Evolutionary conservation across 2,797 vertebrate genomes (phyloP).

Genomic region (Malacoctenus gilli): DNA sequence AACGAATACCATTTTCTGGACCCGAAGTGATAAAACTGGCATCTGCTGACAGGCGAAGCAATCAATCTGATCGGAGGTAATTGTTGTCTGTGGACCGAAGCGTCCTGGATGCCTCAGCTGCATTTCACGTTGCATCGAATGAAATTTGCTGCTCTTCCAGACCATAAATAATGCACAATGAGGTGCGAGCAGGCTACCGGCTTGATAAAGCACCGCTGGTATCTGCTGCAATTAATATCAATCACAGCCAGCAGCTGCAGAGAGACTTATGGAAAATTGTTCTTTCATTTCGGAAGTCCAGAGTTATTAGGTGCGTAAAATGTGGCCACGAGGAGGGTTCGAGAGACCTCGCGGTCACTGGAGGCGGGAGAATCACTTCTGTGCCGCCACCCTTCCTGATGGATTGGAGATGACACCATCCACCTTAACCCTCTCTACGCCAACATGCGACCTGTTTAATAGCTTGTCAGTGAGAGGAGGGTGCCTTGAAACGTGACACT

Average conservation of each 20-base stretch:
- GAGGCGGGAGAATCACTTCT: slow-evolving; percentile 14
- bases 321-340: not conserved
- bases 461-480: too few relatives aligned
- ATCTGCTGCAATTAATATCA: slow-evolving; percentile 52
- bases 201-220: slow-evolving; percentile 57
- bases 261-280: slow-evolving; percentile 32
- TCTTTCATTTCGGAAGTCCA: slow-evolving; percentile 20
- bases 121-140: slow-evolving; percentile 43
- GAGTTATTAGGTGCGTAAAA: slow-evolving; percentile 25
- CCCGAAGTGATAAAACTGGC: slow-evolving; percentile 35
- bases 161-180: slow-evolving; percentile 71
- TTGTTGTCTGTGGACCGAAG: slow-evolving; percentile 42
- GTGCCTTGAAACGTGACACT: too few relatives aligned
- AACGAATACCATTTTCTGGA: slow-evolving; percentile 26
- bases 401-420: slow-evolving; percentile 9
- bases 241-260: slow-evolving; percentile 14
- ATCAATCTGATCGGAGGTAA: slow-evolving; percentile 59
- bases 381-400: not conserved
- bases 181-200: slow-evolving; percentile 46
- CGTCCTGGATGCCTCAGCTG: slow-evolving; percentile 33
- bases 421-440: slow-evolving; percentile 8
- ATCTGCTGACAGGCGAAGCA: slow-evolving; percentile 26
- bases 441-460: not conserved
- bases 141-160: slow-evolving; percentile 57
- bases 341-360: not conserved